These are phyloP conservation scores for Panopea generosa DNA, from an alignment of 2,888 invertebrate species.

Conservation along the genomic window DNA sequence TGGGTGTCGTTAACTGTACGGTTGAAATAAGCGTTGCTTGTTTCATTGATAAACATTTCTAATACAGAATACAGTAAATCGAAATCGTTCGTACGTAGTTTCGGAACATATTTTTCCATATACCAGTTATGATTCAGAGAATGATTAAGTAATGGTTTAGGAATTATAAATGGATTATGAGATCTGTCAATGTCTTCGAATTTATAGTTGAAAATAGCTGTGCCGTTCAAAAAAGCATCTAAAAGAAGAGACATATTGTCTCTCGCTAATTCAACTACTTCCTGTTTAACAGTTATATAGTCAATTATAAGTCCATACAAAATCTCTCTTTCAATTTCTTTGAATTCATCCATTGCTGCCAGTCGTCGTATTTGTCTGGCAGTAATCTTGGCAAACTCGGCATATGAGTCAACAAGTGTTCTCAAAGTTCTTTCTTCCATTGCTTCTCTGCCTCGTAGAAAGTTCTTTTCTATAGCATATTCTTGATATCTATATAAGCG, in stretches of 20 bases:
- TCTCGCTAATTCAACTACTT: constrained; percentile 65
- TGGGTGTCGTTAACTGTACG: constrained; percentile 54
- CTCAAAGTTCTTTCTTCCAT: constrained; percentile 77
- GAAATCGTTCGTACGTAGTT: constrained; percentile 55
- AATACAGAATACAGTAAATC: constrained; percentile 40
- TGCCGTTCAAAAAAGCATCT: constrained; percentile 69
- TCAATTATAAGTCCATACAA: constrained; percentile 63
- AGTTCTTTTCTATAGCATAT: constrained; percentile 72
- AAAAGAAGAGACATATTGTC: constrained; percentile 70
- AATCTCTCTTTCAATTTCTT: constrained; percentile 10
- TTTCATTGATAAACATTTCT: constrained; percentile 48
- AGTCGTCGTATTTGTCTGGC: constrained; percentile 51
- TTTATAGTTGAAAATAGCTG: constrained; percentile 70
- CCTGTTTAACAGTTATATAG: constrained; percentile 60
- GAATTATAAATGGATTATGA: constrained; percentile 69
- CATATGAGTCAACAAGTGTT: constrained; percentile 68
- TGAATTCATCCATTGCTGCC: constrained; percentile 13
- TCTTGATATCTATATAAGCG: constrained; percentile 70
- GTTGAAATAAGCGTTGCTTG: constrained; percentile 47
- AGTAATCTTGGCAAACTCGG: constrained; percentile 67
- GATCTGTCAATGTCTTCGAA: constrained; percentile 58
- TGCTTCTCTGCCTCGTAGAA: constrained; percentile 72
- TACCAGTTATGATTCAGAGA: constrained; percentile 65
- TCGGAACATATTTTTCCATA: constrained; percentile 57
- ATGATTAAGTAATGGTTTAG: constrained; percentile 68